These are phyloP conservation scores for Drosophila robusta DNA, from an alignment of 2,888 invertebrate genomes.

Conservation along the genomic window DNA sequence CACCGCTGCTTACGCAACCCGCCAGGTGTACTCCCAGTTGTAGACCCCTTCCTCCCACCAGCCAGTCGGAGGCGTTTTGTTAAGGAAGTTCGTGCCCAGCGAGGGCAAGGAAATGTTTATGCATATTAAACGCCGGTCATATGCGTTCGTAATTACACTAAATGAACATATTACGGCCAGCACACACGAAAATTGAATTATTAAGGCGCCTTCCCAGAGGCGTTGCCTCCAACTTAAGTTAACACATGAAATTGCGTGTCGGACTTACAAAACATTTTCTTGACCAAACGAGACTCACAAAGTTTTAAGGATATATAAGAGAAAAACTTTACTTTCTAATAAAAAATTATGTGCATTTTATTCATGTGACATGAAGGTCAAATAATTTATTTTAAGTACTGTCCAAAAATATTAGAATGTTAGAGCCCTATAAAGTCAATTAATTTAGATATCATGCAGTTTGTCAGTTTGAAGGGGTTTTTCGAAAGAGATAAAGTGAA, in stretches of 20 bases:
- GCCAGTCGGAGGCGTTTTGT: slow-evolving; percentile 65
- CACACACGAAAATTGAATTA: slow-evolving; percentile 75
- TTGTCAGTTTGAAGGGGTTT: no score
- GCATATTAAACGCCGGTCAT: slow-evolving; percentile 62
- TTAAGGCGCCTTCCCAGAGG: slow-evolving; percentile 66
- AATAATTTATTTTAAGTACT: no score
- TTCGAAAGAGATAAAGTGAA: no score
- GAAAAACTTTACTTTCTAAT: neutral
- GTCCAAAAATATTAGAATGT: no score
- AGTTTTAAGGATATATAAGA: neutral
- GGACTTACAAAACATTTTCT: slow-evolving; percentile 12
- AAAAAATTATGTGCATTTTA: neutral
- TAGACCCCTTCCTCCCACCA: neutral
- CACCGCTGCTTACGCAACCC: slow-evolving; percentile 51
- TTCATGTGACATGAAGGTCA: neutral
- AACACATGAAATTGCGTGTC: slow-evolving; percentile 63
- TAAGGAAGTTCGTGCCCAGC: slow-evolving; percentile 65
- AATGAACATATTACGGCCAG: slow-evolving; percentile 74
- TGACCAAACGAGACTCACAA: neutral
- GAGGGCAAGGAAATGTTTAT: slow-evolving; percentile 69
- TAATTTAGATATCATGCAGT: no score
- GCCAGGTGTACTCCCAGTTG: slow-evolving; percentile 54
- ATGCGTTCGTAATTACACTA: slow-evolving; percentile 74
- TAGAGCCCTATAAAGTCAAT: no score
- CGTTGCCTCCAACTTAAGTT: slow-evolving; percentile 47